These are phyloP conservation scores for Amblyopsis hoosieri DNA, from an alignment of 2,797 vertebrate genomes.

Conservation along the genomic window DNA sequence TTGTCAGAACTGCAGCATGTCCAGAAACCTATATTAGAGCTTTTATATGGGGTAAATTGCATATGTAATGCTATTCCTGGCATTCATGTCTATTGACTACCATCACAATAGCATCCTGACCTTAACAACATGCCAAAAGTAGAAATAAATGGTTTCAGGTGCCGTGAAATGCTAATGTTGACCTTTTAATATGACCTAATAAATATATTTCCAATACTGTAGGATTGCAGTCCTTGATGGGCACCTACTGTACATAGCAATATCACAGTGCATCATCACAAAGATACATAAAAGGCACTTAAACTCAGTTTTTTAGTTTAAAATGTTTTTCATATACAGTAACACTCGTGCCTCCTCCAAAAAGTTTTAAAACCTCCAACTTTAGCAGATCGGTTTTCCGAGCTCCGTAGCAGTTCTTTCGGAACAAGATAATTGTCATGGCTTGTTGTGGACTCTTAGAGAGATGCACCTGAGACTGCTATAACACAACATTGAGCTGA, in stretches of 20 bases:
- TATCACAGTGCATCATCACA: too few species aligned
- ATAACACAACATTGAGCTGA: slow-evolving; percentile 34
- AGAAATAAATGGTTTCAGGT: slow-evolving; percentile 4
- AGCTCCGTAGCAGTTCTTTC: too few species aligned
- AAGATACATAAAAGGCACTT: too few species aligned
- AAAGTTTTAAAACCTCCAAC: too few species aligned
- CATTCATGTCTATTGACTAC: background rate
- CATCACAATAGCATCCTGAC: slow-evolving; percentile 2
- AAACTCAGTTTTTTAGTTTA: too few species aligned
- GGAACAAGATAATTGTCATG: slow-evolving; percentile 71
- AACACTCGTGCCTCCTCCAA: too few species aligned
- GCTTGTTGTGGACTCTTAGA: slow-evolving; percentile 23
- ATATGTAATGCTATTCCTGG: background rate
- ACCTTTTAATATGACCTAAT: slow-evolving; percentile 8
- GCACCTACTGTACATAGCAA: background rate
- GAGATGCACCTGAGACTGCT: slow-evolving; percentile 59
- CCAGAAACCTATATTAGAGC: background rate
- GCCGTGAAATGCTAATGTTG: slow-evolving; percentile 18
- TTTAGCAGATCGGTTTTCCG: too few species aligned
- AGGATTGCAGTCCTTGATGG: background rate
- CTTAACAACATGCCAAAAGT: slow-evolving; percentile 6
- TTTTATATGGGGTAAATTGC: background rate
- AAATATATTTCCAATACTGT: background rate
- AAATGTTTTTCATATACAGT: too few species aligned
- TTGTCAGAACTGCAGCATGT: background rate